Percentiles rank a stretch among this genome's conserved stretches.
Evolutionary conservation across 2,888 invertebrate genomes (phyloP).

Genomic region (Acleris laterana): DNA sequence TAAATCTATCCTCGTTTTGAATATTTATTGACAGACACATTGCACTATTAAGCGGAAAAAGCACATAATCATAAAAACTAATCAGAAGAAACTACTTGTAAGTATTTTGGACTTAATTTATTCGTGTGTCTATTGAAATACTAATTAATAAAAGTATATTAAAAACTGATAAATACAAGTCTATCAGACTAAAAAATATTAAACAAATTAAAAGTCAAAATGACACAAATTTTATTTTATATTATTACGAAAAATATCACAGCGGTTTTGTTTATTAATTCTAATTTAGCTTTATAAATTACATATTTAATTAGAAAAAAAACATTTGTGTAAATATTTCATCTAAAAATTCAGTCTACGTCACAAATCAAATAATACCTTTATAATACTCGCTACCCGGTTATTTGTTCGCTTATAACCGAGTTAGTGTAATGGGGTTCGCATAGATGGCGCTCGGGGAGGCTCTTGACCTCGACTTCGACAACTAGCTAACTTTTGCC

Average conservation of each 20-base stretch:
- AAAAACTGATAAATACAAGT: too few relatives aligned
- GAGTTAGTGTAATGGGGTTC: conserved; percentile 28
- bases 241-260: background rate
- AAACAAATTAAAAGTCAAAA: too few relatives aligned
- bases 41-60: too few relatives aligned
- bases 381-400: conserved; percentile 3
- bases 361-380: conserved; percentile 5
- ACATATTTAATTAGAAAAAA: background rate
- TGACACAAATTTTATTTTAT: background rate
- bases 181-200: too few relatives aligned
- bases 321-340: too few relatives aligned
- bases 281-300: background rate
- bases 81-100: too few relatives aligned
- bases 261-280: background rate
- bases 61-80: too few relatives aligned
- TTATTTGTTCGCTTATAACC: conserved; percentile 7
- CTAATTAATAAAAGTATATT: too few relatives aligned
- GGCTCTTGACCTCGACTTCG: conserved; percentile 35
- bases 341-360: background rate
- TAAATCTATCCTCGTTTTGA: too few relatives aligned
- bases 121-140: too few relatives aligned
- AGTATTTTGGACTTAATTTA: too few relatives aligned
- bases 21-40: too few relatives aligned
- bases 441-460: conserved; percentile 31
- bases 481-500: conserved; percentile 31